These are phyloP conservation scores for Tragelaphus strepsiceros DNA, from an alignment of 2,113 vertebrate species.

Conservation along the genomic window DNA sequence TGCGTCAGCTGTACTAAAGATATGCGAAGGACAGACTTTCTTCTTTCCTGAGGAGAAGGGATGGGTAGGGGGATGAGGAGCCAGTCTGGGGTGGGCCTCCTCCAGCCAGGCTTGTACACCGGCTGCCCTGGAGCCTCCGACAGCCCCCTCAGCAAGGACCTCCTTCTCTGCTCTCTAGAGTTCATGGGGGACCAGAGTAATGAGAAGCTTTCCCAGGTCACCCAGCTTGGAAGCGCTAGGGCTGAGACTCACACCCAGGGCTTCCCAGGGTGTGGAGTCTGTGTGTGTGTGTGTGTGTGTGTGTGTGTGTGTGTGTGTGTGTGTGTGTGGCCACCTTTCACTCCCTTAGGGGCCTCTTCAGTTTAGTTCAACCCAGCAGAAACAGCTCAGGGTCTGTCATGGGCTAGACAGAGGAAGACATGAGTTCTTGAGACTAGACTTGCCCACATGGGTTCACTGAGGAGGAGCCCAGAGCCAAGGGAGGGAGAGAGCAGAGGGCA, in stretches of 20 bases:
- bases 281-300: not conserved
- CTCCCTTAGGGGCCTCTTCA: not conserved
- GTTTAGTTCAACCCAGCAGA: not conserved
- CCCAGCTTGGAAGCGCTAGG: not conserved
- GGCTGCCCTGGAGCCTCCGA: rapidly evolving
- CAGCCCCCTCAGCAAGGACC: not conserved
- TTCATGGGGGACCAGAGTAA: not conserved
- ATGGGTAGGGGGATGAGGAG: not conserved
- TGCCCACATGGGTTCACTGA: not conserved
- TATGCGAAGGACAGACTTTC: not conserved
- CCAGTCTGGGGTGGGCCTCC: not conserved
- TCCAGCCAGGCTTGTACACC: rapidly evolving
- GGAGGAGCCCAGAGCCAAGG: not conserved
- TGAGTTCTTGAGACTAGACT: not conserved
- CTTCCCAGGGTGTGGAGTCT: not conserved
- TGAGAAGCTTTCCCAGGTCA: not conserved
- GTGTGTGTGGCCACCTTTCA: not conserved
- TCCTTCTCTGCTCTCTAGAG: not conserved
- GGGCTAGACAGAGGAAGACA: not conserved
- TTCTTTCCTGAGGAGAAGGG: not conserved
- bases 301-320: not conserved
- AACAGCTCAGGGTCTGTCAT: not conserved
- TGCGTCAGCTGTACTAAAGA: not conserved
- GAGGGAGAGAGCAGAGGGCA: not conserved
- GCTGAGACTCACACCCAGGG: not conserved